Evolutionary conservation across 1,140 invertebrate genomes (phyloP).

Genomic region (Elymnias hypermnestra): DNA sequence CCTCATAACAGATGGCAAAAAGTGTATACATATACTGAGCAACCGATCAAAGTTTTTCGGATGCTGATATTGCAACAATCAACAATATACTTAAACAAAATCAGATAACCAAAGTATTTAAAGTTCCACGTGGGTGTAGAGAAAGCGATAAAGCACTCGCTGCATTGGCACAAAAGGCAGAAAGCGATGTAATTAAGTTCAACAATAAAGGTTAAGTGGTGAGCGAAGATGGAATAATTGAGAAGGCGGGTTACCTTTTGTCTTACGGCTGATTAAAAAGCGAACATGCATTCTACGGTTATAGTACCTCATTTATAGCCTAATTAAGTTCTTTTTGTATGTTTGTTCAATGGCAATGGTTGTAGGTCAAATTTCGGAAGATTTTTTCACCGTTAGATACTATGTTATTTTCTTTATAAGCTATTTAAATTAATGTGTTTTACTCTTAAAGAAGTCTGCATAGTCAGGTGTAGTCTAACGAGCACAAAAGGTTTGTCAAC

Average conservation of each 20-base stretch:
- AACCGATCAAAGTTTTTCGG: neutral
- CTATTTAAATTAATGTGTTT: too few species aligned
- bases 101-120: conserved; percentile 13
- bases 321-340: neutral
- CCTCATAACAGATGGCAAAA: too few species aligned
- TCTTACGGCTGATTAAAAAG: conserved; percentile 2
- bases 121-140: conserved; percentile 10
- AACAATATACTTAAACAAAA: conserved; percentile 10
- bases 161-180: conserved; percentile 10
- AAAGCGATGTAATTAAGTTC: conserved; percentile 14
- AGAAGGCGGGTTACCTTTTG: neutral
- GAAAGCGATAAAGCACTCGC: conserved; percentile 12
- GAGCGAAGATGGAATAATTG: conserved; percentile 3
- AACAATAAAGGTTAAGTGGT: conserved; percentile 16
- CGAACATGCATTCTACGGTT: neutral
- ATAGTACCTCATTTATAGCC: neutral
- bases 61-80: conserved; percentile 5
- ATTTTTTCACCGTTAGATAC: too few species aligned
- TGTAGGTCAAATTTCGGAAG: too few species aligned
- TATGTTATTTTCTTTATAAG: too few species aligned
- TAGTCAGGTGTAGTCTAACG: too few species aligned
- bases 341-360: neutral
- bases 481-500: too few species aligned
- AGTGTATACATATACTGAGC: too few species aligned
- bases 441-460: too few species aligned